A percentile compares a stretch with the other conserved stretches of the same genome.
phyloP scores from a whole-genome alignment of 1,140 invertebrate genomes.

The Sipha flava region DNA sequence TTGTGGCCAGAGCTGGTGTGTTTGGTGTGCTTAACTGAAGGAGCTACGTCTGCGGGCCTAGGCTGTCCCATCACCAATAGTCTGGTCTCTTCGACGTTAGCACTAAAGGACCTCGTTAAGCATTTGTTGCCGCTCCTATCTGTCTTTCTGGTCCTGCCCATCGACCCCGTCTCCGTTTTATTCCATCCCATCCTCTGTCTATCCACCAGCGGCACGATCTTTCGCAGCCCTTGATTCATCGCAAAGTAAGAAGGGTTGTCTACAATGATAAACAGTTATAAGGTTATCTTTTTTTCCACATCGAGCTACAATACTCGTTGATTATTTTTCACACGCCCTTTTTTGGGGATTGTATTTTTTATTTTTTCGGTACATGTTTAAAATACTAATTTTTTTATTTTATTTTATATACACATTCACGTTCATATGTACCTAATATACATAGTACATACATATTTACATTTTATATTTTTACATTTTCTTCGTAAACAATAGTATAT shows the following conservation, averaged over 20 bases:
- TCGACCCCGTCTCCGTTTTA: not conserved
- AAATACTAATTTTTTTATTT: constrained; percentile 24
- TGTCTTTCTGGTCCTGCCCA: constrained; percentile 13
- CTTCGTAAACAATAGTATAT: not conserved
- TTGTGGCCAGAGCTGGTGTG: constrained; percentile 15
- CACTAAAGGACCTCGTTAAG: constrained; percentile 14
- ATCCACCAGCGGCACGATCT: not conserved
- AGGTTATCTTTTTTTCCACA: not conserved
- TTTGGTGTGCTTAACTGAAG: constrained; percentile 12
- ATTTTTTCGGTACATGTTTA: not conserved
- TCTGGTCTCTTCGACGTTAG: constrained; percentile 18
- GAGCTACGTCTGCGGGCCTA: constrained; percentile 12
- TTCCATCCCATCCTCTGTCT: constrained; percentile 16
- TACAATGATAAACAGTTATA: not conserved
- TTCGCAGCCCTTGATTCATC: not conserved
- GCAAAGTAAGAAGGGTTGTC: constrained; percentile 25
- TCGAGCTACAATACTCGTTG: not conserved
- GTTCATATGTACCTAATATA: not conserved
- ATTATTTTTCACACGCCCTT: constrained; percentile 15
- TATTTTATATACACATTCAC: not conserved
- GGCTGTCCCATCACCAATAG: constrained; percentile 24
- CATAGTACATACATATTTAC: not conserved
- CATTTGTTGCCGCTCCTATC: constrained; percentile 13
- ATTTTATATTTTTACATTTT: not conserved
- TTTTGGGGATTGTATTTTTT: not conserved